phyloP scores from a whole-genome alignment of 1,140 invertebrate species.

The Drosophila gunungcola region DNA sequence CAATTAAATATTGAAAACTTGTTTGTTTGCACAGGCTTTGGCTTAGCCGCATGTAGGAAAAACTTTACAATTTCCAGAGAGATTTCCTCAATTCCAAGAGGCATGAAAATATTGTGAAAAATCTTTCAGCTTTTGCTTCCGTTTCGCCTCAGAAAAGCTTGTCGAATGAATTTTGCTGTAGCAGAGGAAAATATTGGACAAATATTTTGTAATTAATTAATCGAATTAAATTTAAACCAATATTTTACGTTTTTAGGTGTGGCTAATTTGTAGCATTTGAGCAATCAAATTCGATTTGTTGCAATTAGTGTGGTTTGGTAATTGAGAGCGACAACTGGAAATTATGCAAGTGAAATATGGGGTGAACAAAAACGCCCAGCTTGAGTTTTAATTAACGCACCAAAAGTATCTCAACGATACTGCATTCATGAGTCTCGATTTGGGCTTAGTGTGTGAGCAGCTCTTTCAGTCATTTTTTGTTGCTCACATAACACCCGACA shows the following conservation, averaged over 20 bases:
- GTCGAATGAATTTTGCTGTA: conserved; percentile 22
- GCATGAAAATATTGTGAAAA: conserved; percentile 34
- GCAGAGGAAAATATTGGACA: conserved; percentile 3
- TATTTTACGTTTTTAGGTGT: conserved; percentile 21
- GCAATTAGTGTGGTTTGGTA: conserved; percentile 69
- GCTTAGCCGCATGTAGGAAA: conserved; percentile 22
- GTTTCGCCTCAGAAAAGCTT: conserved; percentile 28
- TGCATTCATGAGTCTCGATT: conserved; percentile 52
- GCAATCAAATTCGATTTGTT: conserved; percentile 62
- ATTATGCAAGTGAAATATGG: conserved; percentile 66
- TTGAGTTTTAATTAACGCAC: conserved; percentile 51
- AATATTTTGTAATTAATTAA: conserved; percentile 64
- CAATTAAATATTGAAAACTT: conserved; percentile 76
- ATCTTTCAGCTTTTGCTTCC: conserved; percentile 43
- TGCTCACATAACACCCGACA: conserved; percentile 63
- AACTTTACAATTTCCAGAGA: conserved; percentile 33
- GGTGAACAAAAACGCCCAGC: conserved; percentile 21
- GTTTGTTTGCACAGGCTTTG: conserved; percentile 34
- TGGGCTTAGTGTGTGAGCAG: conserved; percentile 30
- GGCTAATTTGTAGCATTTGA: conserved; percentile 44
- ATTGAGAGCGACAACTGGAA: conserved; percentile 58
- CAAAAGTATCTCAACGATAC: conserved; percentile 41
- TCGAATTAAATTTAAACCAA: conserved; percentile 30
- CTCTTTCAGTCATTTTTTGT: conserved; percentile 17
- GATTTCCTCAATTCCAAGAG: conserved; percentile 54